Evolutionary conservation across 2,113 vertebrate species (phyloP).

Genomic region (Leiothrix lutea): DNA sequence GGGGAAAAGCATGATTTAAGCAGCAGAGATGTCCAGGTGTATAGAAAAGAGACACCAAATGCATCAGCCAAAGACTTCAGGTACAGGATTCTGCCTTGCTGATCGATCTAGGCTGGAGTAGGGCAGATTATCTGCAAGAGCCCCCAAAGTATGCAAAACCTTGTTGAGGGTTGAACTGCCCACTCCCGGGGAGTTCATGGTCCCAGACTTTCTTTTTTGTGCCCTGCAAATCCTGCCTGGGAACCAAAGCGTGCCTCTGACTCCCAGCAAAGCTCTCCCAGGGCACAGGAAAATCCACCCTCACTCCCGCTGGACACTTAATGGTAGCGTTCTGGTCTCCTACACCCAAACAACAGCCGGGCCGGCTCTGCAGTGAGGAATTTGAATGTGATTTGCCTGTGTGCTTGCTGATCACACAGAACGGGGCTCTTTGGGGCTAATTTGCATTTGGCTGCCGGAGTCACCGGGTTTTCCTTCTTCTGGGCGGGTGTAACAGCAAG

Average conservation of each 20-base stretch:
- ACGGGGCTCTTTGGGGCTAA: background rate
- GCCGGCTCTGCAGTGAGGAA: background rate
- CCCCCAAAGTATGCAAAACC: background rate
- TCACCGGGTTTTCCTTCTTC: background rate
- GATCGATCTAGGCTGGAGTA: background rate
- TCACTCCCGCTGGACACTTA: background rate
- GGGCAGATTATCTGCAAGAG: background rate
- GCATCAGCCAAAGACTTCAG: background rate
- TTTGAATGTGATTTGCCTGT: background rate
- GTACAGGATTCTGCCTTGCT: background rate
- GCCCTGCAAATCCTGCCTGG: background rate
- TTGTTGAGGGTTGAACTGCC: background rate
- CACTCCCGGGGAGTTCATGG: rapidly evolving
- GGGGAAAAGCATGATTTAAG: background rate
- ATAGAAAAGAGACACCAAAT: background rate
- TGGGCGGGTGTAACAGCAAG: background rate
- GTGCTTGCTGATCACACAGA: background rate
- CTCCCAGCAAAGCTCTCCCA: background rate
- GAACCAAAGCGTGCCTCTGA: rapidly evolving
- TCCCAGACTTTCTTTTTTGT: background rate
- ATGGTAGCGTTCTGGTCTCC: background rate
- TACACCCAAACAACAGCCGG: conserved; percentile 6
- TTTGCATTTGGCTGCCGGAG: conserved; percentile 37
- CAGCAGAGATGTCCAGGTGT: background rate
- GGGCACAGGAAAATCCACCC: background rate